These are phyloP conservation scores for Glaucomys volans DNA, from an alignment of 2,113 vertebrate species.

Conservation along the genomic window DNA sequence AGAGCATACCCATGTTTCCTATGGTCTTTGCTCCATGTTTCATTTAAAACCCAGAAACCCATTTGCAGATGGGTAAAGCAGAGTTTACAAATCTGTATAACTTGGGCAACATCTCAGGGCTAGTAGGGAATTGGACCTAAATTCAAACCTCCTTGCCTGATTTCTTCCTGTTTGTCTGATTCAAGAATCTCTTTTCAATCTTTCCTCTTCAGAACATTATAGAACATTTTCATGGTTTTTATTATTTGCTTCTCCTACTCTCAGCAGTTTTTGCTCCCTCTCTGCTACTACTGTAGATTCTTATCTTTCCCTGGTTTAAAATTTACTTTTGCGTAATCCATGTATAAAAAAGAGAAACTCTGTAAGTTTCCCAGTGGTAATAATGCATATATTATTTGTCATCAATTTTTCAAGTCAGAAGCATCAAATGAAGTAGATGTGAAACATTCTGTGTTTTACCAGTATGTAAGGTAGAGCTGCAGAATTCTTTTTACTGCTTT, in stretches of 20 bases:
- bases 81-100: neutral
- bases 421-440: conserved; percentile 13
- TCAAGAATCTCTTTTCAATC: neutral
- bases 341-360: neutral
- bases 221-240: neutral
- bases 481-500: neutral
- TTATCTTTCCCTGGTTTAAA: conserved; percentile 38
- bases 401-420: conserved; percentile 56
- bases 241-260: neutral
- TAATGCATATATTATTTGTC: conserved; percentile 44
- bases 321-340: conserved; percentile 37
- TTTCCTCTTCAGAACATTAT: neutral
- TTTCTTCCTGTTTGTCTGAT: neutral
- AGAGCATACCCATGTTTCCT: neutral
- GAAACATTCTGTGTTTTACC: neutral
- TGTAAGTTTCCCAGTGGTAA: neutral
- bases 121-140: neutral
- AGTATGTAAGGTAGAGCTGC: neutral
- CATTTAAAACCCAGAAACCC: neutral
- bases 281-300: neutral
- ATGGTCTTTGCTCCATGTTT: neutral
- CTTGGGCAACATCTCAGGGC: neutral
- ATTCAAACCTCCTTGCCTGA: neutral
- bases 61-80: neutral
- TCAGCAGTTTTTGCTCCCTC: neutral